Conservation (phyloP, 2,113 vertebrate genomes). For the Engystomops pustulosus region DNA sequence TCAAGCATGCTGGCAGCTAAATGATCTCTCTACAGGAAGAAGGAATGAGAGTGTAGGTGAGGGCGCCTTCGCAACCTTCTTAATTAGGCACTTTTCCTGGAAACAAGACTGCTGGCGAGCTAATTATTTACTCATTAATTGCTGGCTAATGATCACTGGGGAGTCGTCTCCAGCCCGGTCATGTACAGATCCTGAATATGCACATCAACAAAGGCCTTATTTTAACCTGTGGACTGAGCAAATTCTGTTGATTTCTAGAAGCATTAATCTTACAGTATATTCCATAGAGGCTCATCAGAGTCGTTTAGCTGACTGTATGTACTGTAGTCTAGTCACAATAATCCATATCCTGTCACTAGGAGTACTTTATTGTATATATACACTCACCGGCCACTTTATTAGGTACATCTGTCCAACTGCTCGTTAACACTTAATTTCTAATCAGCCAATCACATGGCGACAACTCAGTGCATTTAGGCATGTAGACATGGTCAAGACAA, state of each 20-base stretch:
- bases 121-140: slow-evolving; percentile 53
- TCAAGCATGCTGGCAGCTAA: slow-evolving; percentile 52
- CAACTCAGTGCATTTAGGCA: too few relatives aligned
- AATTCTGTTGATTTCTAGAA: not conserved
- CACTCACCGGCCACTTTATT: too few relatives aligned
- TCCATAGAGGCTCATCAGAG: not conserved
- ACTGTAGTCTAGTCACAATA: too few relatives aligned
- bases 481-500: too few relatives aligned
- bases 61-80: not conserved
- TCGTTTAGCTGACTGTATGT: not conserved
- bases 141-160: not conserved
- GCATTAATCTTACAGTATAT: not conserved
- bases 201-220: not conserved
- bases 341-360: too few relatives aligned
- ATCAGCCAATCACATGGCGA: too few relatives aligned
- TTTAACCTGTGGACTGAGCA: not conserved
- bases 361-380: too few relatives aligned
- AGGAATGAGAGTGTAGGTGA: not conserved
- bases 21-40: slow-evolving; percentile 45
- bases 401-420: too few relatives aligned
- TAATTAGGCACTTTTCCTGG: slow-evolving; percentile 27
- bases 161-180: slow-evolving; percentile 1
- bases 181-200: not conserved
- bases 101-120: slow-evolving; percentile 4
- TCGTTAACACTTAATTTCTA: too few relatives aligned